Base-by-base conservation (phyloP, 2,113 vertebrate genomes). In the Petrocephalus microphthalmus region DNA sequence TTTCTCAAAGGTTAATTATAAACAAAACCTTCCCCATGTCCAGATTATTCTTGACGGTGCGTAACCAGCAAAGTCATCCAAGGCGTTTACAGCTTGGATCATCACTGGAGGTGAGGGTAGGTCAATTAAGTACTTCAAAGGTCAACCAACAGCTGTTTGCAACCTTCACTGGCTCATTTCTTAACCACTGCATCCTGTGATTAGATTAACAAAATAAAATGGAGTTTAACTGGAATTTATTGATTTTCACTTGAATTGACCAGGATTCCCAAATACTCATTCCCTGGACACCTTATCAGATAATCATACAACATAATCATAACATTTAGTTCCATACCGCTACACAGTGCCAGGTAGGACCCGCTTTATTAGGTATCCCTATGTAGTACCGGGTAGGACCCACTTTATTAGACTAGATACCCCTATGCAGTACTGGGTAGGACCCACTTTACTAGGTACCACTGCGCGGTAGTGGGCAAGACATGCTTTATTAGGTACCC, bases 1-100 rank as follows among this genome's bases (percentile, higher is more conserved):
- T 84, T 84, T 78, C 49, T 84, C 10, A 84, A 84, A 84, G 45
- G 45, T 84, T 84, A 84, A 84, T 51, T 51, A 84, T 51, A 49
- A 84, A 29, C 82, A 10, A 84, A 20, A 13, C 7, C 82, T 84
- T 84, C 7, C 47, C 82, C n/a, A 2, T 49, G 82, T 84, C n/a
- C 17, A 49, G 82, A 51, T 84, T 51, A 49, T 84, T 47, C 22
- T 84, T 84, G 10, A 84, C 22, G 49, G 22, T 49, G 82, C 20
- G 82, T 49, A 51, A 84, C 45, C 45, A 25, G n/a, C 19, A 52
- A 51, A 51, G n/a, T 47, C 20, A 84, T 84, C 82, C 42, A 47
- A 47, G 47, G 82, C n/a, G 11, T n/a, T 47, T 84, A n/a, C 42
- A 20, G 45, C 82, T 84, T 74, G 45, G 45, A 49, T 84, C 22